phyloP scores from a whole-genome alignment of 2,113 vertebrate species.

The Ciconia boyciana region DNA sequence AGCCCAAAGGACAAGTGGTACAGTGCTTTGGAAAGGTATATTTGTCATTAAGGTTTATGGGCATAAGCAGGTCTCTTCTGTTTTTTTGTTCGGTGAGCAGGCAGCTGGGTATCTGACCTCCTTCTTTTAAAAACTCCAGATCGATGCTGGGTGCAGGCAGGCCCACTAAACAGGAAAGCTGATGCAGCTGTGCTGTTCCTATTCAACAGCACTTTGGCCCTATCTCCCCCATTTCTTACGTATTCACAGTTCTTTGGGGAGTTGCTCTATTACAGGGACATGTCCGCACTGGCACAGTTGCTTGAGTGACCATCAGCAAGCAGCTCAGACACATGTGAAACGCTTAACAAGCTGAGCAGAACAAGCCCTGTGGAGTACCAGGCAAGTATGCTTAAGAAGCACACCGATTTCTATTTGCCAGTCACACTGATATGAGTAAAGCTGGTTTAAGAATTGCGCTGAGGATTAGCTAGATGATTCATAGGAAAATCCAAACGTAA shows the following conservation, averaged over 20 bases:
- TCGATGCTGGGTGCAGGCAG: neutral
- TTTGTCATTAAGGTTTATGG: neutral
- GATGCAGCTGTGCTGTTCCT: neutral
- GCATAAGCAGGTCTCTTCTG: neutral
- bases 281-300: neutral
- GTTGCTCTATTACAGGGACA: neutral
- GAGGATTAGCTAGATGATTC: constrained; percentile 43
- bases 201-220: neutral
- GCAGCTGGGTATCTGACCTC: neutral
- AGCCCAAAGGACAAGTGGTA: neutral
- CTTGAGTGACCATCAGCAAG: neutral
- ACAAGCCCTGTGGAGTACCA: neutral
- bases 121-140: neutral
- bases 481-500: constrained; percentile 42
- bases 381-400: neutral
- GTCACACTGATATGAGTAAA: constrained; percentile 18
- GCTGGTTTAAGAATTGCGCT: neutral
- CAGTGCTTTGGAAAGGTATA: neutral
- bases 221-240: neutral
- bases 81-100: neutral
- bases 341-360: neutral
- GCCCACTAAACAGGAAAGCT: neutral
- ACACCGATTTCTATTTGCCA: neutral
- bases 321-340: neutral
- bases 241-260: neutral